phyloP scores from a whole-genome alignment of 2,888 invertebrate species.

The Unio pictorum region DNA sequence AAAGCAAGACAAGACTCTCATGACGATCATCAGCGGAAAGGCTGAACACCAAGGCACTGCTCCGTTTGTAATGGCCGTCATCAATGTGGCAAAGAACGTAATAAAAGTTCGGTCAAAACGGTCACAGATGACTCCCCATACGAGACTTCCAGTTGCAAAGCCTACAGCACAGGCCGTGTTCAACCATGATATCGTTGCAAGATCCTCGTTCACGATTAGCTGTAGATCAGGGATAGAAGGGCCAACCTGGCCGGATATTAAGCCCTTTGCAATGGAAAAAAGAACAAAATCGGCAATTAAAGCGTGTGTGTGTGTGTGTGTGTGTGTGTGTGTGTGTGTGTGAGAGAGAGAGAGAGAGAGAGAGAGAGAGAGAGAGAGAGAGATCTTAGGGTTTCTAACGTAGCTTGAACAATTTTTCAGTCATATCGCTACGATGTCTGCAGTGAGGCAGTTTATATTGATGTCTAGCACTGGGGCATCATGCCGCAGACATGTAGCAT shows the following conservation, averaged over 20 bases:
- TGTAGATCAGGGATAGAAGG: constrained; percentile 30
- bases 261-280: constrained; percentile 16
- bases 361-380: no score
- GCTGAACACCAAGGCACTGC: constrained; percentile 66
- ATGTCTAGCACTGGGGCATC: no score
- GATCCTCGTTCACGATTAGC: constrained; percentile 19
- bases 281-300: not conserved
- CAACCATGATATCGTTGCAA: constrained; percentile 27
- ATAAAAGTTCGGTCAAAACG: constrained; percentile 58
- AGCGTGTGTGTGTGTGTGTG: no score
- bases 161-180: constrained; percentile 31
- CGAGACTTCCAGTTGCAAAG: constrained; percentile 14
- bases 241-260: constrained; percentile 29
- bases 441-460: no score
- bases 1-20: constrained; percentile 6
- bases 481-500: no score
- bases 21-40: constrained; percentile 54
- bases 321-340: no score
- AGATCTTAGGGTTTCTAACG: no score
- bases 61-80: constrained; percentile 63
- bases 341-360: no score
- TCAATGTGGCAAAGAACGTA: constrained; percentile 63
- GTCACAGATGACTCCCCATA: constrained; percentile 27
- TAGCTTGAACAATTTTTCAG: no score
- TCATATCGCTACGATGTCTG: no score